These are phyloP conservation scores for Apotomis betuletana DNA, from an alignment of 2,888 invertebrate genomes.

Conservation along the genomic window DNA sequence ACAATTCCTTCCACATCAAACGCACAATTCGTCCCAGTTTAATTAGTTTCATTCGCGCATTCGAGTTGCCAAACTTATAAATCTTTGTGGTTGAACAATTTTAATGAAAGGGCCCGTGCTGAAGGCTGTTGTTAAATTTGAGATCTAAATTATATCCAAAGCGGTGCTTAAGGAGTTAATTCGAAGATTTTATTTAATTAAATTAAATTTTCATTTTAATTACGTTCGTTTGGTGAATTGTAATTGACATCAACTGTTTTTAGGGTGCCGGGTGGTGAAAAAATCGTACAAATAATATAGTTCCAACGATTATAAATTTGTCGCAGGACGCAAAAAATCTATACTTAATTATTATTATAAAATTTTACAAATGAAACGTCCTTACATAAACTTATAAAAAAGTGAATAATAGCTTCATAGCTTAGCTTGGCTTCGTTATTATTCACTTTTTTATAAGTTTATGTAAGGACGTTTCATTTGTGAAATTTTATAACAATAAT, in stretches of 20 bases:
- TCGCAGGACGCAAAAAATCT: too few species aligned
- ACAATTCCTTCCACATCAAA: conserved; percentile 5
- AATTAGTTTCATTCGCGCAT: conserved; percentile 75
- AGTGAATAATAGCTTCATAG: too few species aligned
- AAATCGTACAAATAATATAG: too few species aligned
- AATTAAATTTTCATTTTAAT: conserved; percentile 14
- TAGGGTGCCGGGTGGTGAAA: neutral
- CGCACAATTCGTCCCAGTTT: conserved; percentile 55
- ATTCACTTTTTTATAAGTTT: too few species aligned
- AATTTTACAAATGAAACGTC: too few species aligned
- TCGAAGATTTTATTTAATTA: conserved; percentile 30
- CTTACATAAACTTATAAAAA: too few species aligned
- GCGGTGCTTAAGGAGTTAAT: conserved; percentile 38
- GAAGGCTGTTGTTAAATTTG: conserved; percentile 67
- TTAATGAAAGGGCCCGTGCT: conserved; percentile 72
- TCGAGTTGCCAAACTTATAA: conserved; percentile 70
- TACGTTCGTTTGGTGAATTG: conserved; percentile 7
- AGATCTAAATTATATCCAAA: conserved; percentile 53
- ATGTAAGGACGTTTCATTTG: too few species aligned
- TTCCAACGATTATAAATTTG: too few species aligned
- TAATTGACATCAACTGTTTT: neutral
- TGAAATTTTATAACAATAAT: too few species aligned
- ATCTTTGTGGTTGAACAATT: conserved; percentile 74
- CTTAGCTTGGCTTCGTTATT: too few species aligned
- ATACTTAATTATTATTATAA: too few species aligned